Conservation (phyloP, 2,888 invertebrate species). For the Fissipunctia ypsillon region DNA sequence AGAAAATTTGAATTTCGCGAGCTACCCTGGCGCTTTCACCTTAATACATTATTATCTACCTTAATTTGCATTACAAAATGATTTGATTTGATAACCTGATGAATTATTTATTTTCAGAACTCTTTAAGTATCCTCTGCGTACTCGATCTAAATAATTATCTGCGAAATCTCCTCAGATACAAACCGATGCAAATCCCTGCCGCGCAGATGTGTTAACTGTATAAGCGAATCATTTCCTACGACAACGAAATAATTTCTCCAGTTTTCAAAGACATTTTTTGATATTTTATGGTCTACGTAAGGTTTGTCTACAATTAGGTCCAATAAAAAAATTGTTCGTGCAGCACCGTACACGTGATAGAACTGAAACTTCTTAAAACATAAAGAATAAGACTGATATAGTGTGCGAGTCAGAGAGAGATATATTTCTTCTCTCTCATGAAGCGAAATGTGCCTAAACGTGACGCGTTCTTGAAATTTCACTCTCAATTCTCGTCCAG, state of each 20-base stretch:
- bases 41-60: background rate
- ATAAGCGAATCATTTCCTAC: background rate
- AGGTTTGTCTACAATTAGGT: no score
- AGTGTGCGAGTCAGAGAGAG: background rate
- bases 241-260: background rate
- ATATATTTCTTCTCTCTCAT: background rate
- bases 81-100: background rate
- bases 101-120: background rate
- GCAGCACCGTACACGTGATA: background rate
- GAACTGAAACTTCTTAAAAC: background rate
- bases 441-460: background rate
- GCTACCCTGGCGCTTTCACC: no score
- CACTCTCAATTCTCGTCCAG: background rate
- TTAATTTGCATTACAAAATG: background rate
- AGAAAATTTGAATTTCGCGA: no score
- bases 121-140: background rate
- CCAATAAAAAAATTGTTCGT: background rate
- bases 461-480: background rate
- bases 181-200: background rate
- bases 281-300: background rate
- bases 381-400: background rate
- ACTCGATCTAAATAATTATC: constrained; percentile 1
- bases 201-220: background rate
- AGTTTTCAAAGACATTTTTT: background rate
- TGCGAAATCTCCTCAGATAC: background rate